phyloP scores from a whole-genome alignment of 2,113 vertebrate species.

The Grammomys surdaster region DNA sequence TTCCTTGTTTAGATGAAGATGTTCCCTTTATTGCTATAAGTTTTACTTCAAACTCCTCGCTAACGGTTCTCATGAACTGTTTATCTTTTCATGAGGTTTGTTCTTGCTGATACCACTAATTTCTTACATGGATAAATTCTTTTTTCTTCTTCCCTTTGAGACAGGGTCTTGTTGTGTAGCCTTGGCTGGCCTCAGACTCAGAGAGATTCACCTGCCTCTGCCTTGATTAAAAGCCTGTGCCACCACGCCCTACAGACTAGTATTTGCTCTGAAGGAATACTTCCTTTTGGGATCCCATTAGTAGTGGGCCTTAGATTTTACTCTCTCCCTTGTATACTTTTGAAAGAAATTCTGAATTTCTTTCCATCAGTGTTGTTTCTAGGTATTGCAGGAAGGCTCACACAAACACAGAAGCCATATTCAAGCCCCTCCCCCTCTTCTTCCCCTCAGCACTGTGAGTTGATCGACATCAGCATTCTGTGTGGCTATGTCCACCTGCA shows the following conservation, averaged over 20 bases:
- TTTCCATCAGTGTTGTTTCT: neutral
- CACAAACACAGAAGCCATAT: neutral
- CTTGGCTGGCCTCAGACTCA: neutral
- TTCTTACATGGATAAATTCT: slow-evolving; percentile 10
- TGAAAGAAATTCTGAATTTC: slow-evolving; percentile 26
- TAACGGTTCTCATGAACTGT: slow-evolving; percentile 7
- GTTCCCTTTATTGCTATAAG: slow-evolving; percentile 32
- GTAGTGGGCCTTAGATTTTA: neutral
- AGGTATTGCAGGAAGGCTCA: neutral
- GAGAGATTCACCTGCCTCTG: neutral
- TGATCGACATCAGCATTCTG: slow-evolving; percentile 91
- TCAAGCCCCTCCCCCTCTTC: slow-evolving; percentile 65
- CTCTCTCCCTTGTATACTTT: neutral
- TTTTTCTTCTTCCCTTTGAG: neutral
- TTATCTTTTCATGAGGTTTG: slow-evolving; percentile 31
- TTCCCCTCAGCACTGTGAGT: slow-evolving; percentile 86
- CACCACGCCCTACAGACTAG: neutral
- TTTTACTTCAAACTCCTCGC: slow-evolving; percentile 7
- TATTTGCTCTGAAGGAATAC: slow-evolving; percentile 44
- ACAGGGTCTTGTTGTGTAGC: neutral
- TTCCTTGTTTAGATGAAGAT: slow-evolving; percentile 50
- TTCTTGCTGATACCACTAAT: slow-evolving; percentile 63
- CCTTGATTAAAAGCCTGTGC: neutral
- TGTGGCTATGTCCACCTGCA: slow-evolving; percentile 91
- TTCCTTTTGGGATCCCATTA: neutral